Base-by-base conservation (phyloP, 1,140 invertebrate species). In the Panagrolaimus sp. region DNA sequence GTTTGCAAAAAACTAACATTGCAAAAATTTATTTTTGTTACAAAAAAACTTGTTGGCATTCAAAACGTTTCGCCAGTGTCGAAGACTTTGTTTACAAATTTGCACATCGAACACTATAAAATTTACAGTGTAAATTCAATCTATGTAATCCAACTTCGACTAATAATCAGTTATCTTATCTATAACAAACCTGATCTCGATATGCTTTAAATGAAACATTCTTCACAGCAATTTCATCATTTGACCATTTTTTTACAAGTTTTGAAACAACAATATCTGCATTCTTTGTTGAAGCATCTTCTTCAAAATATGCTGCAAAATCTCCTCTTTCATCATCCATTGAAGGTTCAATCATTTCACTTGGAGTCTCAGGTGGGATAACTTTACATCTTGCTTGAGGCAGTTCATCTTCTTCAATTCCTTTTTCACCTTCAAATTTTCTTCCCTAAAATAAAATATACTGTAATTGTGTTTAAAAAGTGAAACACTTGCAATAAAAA, bases 181-280 rank as follows among this genome's bases (percentile, higher is more conserved):
- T 4, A 4, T 38, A 2, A 38, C 32, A 38, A 5, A 58, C 17
- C 17, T 58, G 15, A 12, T 28, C 17, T n/a, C 52, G 52, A 58
- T 26, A 58, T 10, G 52, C 52, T 28, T 8, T n/a, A 8, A 58
- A 58, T 14, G 52, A 58, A 58, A 58, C n/a, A 2, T 28, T 28
- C 5, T 58, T 58, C 1, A 58, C 21, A 58, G 52, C 52, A 26
- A 58, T 10, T 58, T 58, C 52, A n/a, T 28, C 52, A 58, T 58
- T 58, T 21, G 52, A 28, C 52, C 52, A 58, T 28, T 58, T 58
- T 4, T 58, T 58, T 12, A 58, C 52, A 1, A 58, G 8, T 28
- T 58, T 24, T 3, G 52, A 58, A 3, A 58, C 52, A n/a, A n/a
- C 52, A 24, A 58, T 58, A 12, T 58, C 52, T 0, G 52, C 14